Conservation (phyloP, 2,113 vertebrate genomes). For the Herpetotheres cachinnans region DNA sequence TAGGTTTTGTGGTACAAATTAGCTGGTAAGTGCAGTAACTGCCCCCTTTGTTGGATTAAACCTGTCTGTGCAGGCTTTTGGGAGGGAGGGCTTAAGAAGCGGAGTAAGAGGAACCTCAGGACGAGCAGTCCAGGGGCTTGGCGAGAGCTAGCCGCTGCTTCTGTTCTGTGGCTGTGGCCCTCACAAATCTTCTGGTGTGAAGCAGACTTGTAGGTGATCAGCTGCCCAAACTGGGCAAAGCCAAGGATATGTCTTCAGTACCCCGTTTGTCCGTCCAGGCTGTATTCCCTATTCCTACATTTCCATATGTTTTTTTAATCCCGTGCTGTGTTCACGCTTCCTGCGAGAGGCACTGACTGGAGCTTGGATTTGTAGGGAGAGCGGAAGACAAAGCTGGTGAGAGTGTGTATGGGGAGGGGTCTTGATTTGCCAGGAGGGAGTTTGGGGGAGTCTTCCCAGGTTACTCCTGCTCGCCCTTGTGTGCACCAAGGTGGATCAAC, state of each 20-base stretch:
- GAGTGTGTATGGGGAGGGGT: accelerated
- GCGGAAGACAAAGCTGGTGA: not conserved
- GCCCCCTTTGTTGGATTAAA: not conserved
- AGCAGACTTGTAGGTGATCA: not conserved
- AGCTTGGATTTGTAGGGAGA: not conserved
- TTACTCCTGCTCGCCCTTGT: accelerated
- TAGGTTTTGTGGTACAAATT: not conserved
- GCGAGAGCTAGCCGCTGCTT: not conserved
- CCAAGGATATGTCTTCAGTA: not conserved
- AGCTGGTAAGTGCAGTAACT: not conserved
- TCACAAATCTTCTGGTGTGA: not conserved
- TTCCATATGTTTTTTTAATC: not conserved
- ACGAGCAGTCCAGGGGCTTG: not conserved
- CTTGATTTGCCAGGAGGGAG: not conserved
- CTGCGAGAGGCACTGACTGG: accelerated
- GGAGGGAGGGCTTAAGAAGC: not conserved
- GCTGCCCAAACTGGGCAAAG: not conserved
- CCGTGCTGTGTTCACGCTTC: not conserved
- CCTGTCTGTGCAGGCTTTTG: not conserved
- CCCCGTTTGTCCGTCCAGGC: not conserved
- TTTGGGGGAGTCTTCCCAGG: not conserved
- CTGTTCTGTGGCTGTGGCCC: not conserved
- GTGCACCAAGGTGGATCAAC: not conserved
- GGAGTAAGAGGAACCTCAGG: not conserved
- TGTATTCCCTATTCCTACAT: not conserved